Conservation (phyloP, 2,113 vertebrate genomes). For the Rousettus leschenaultii region DNA sequence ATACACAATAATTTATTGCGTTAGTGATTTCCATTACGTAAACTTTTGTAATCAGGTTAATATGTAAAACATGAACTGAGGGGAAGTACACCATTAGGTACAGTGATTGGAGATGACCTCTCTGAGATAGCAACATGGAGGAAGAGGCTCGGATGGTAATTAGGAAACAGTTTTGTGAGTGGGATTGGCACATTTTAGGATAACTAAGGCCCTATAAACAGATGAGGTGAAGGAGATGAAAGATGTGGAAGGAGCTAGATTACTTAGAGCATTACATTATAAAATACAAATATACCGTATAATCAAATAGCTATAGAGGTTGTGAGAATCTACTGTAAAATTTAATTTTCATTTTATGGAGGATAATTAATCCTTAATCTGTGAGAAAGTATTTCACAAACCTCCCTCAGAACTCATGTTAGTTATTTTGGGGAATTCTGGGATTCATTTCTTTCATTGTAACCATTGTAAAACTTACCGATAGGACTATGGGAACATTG, state of each 20-base stretch:
- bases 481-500: not conserved
- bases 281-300: not conserved
- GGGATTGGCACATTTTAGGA: not conserved
- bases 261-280: not conserved
- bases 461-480: not conserved
- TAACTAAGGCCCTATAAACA: not conserved
- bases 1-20: not conserved
- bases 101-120: not conserved
- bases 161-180: not conserved
- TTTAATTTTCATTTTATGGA: not conserved
- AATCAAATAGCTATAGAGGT: not conserved
- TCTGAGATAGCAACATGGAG: not conserved
- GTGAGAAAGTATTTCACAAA: not conserved
- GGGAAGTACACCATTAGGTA: not conserved
- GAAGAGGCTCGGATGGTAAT: not conserved
- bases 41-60: not conserved
- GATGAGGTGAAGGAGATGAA: not conserved
- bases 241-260: not conserved
- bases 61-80: not conserved
- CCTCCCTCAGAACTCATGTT: not conserved
- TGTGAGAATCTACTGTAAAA: not conserved
- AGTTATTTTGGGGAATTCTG: not conserved
- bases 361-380: not conserved
- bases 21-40: not conserved
- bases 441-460: not conserved